A percentile compares a stretch with the other conserved stretches of the same genome.
phyloP scores from a whole-genome alignment of 2,888 invertebrate species.

The Chalcosyrphus nemorum region DNA sequence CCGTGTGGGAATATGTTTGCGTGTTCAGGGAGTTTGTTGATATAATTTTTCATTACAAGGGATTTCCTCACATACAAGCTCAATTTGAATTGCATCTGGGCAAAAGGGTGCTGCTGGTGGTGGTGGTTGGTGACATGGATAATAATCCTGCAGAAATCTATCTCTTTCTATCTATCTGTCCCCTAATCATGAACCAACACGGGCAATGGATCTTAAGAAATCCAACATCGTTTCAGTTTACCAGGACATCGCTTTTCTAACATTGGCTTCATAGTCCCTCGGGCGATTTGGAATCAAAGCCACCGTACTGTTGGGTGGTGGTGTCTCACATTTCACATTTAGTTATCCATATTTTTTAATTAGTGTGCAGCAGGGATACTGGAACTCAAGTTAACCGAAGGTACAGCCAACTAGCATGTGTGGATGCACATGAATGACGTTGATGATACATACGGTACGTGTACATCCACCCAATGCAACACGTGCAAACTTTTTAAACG shows the following conservation, averaged over 20 bases:
- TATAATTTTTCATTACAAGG: constrained; percentile 72
- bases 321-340: constrained; percentile 53
- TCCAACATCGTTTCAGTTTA: constrained; percentile 38
- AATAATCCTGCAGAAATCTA: constrained; percentile 50
- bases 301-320: background rate
- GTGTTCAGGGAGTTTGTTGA: constrained; percentile 65
- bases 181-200: constrained; percentile 55
- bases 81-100: constrained; percentile 45
- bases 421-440: constrained; percentile 1
- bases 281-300: constrained; percentile 51
- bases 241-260: background rate
- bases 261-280: background rate
- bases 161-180: constrained; percentile 26
- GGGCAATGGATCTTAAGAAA: constrained; percentile 67
- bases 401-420: constrained; percentile 7
- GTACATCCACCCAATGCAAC: constrained; percentile 50
- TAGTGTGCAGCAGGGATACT: constrained; percentile 44
- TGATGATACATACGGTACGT: background rate
- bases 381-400: background rate
- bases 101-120: background rate
- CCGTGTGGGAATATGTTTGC: constrained; percentile 34
- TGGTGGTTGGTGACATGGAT: constrained; percentile 32
- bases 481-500: constrained; percentile 57
- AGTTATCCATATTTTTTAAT: constrained; percentile 68
- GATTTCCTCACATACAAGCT: constrained; percentile 51